Conservation (phyloP, 1,140 invertebrate species). For the Cepaea nemoralis region DNA sequence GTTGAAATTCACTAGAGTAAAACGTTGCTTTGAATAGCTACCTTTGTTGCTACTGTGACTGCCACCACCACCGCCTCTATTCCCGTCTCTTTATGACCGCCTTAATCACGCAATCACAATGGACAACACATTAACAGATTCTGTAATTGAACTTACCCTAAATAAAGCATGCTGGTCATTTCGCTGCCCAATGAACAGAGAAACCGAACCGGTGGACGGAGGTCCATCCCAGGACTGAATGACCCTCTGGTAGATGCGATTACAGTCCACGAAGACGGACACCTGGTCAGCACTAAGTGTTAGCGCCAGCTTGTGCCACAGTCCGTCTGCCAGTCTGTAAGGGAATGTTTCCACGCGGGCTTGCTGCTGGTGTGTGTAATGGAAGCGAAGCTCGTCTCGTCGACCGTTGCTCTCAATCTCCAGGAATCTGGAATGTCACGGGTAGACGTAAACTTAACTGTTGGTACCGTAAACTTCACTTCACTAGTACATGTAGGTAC, state of each 20-base stretch:
- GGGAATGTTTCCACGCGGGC: slow-evolving; percentile 88
- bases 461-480: too few relatives aligned
- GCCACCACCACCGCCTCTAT: too few relatives aligned
- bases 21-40: too few relatives aligned
- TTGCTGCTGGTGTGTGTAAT: slow-evolving; percentile 73
- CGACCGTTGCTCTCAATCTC: slow-evolving; percentile 91
- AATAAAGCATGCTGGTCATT: slow-evolving; percentile 87
- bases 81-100: too few relatives aligned
- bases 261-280: slow-evolving; percentile 87
- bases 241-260: slow-evolving; percentile 83
- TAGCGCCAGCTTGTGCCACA: slow-evolving; percentile 88
- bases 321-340: slow-evolving; percentile 85
- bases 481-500: too few relatives aligned
- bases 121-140: too few relatives aligned
- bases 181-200: slow-evolving; percentile 89
- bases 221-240: slow-evolving; percentile 66
- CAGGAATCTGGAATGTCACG: slow-evolving; percentile 83
- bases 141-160: slow-evolving; percentile 86
- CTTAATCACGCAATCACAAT: too few relatives aligned
- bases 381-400: slow-evolving; percentile 74
- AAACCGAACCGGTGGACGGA: slow-evolving; percentile 68
- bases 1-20: too few relatives aligned
- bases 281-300: slow-evolving; percentile 85
- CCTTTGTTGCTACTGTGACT: too few relatives aligned
- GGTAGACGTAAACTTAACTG: too few relatives aligned